Base-by-base conservation (phyloP, 2,888 invertebrate species). In the Eupeodes latifasciatus region DNA sequence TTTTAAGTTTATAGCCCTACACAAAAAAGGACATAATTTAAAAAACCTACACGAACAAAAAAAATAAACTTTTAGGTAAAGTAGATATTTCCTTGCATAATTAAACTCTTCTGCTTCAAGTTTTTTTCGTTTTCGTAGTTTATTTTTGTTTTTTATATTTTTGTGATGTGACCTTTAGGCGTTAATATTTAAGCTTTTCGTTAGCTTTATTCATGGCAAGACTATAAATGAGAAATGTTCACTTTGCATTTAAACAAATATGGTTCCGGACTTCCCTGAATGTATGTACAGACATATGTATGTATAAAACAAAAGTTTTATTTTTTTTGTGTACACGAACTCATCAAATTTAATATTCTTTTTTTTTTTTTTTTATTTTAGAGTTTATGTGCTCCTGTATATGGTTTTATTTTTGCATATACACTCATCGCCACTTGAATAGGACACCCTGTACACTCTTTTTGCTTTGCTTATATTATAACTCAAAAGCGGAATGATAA, bases 291-390 rank as follows among this genome's bases (percentile, higher is more conserved):
- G 5, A 40, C 40, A 40, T 40, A 40, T 40, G 7, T 82, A 82
- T 81, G 67, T 78, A 55, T 74, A 72, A 69, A 49, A 49, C n/a
- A 27, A 10, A 14, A 55, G 0, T 1, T 57, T 69, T 19, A 3
- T 57, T 34, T 67, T 51, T 51, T n/a, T 14, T n/a, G 53, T 16
- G 14, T 36, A 59, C 47, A 51, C 34, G 40, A 5, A 40, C 53
- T 59, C 66, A 53, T 27, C 16, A 49, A 85, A 78, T 86, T 82
- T 75, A 82, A 82, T 86, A 86, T 87, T 87, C 72, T 40, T 51
- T 53, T 64, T 44, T 40, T 51, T 53, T 64, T 44, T 51, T 53
- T 47, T 44, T 49, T 34, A 57, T 14, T 40, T 40, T 40, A 40
- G 40, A 40, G 40, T 40, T 40, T 16, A 4, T 34, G 57, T 36